These are phyloP conservation scores for Spodoptera frugiperda DNA, from an alignment of 1,140 invertebrate species.

Conservation along the genomic window DNA sequence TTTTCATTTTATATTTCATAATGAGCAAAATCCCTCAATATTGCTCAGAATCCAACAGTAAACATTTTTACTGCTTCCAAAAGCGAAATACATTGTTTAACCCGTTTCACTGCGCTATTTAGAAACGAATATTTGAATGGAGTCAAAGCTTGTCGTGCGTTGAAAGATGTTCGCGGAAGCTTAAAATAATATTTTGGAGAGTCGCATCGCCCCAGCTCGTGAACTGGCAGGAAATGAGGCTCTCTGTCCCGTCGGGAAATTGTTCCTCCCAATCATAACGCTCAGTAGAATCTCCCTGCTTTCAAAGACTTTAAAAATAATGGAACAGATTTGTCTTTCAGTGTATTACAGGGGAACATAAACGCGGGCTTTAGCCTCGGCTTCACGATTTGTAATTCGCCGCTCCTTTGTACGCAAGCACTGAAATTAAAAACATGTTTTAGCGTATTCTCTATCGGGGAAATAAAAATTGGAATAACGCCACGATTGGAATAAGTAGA, in stretches of 20 bases:
- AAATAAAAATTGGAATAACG: slow-evolving; percentile 12
- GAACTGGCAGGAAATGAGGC: slow-evolving; percentile 80
- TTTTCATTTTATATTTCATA: slow-evolving; percentile 23
- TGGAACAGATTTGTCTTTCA: slow-evolving; percentile 75
- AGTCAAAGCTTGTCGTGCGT: slow-evolving; percentile 73
- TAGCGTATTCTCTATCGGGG: slow-evolving; percentile 15
- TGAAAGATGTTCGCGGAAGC: slow-evolving; percentile 79
- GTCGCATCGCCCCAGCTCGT: slow-evolving; percentile 66
- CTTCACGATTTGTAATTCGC: slow-evolving; percentile 32
- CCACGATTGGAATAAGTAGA: slow-evolving; percentile 28
- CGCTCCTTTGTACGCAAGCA: slow-evolving; percentile 8
- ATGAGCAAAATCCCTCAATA: slow-evolving; percentile 20
- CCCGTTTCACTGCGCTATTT: slow-evolving; percentile 54
- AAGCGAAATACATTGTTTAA: slow-evolving; percentile 36
- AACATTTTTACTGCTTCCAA: slow-evolving; percentile 36
- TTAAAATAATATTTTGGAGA: slow-evolving; percentile 83
- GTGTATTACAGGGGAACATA: slow-evolving; percentile 71
- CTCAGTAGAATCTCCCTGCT: slow-evolving; percentile 74
- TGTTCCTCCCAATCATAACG: slow-evolving; percentile 80
- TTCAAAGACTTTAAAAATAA: slow-evolving; percentile 79
- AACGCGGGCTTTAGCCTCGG: slow-evolving; percentile 49
- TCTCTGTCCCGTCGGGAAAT: slow-evolving; percentile 81
- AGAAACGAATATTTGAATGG: slow-evolving; percentile 74
- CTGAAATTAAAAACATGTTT: slow-evolving; percentile 12
- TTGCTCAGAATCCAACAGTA: slow-evolving; percentile 6